Conservation (phyloP, 2,888 invertebrate species). For the Flexamia atlantica region DNA sequence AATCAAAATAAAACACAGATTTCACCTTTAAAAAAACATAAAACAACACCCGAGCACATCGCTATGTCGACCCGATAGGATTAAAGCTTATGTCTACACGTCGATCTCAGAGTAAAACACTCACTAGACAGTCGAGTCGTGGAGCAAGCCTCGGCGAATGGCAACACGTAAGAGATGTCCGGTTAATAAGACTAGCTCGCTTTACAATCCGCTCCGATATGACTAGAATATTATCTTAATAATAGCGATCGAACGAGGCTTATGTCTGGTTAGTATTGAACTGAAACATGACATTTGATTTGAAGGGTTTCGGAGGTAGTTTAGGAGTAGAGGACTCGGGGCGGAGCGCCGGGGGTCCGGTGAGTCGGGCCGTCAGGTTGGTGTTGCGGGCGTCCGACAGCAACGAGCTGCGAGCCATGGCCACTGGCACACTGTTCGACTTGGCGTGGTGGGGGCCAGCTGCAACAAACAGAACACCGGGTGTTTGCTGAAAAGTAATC, state of each 20-base stretch:
- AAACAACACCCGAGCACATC: neutral
- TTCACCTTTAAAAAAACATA: neutral
- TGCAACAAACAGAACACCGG: constrained; percentile 46
- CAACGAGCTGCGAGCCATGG: constrained; percentile 44
- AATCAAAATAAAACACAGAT: neutral
- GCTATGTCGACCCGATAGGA: neutral
- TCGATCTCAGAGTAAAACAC: constrained; percentile 7
- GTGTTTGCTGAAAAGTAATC: neutral
- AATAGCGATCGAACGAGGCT: neutral
- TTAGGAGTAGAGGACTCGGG: constrained; percentile 75
- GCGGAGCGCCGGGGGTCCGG: constrained; percentile 67
- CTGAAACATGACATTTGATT: constrained; percentile 65
- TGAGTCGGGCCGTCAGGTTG: constrained; percentile 65
- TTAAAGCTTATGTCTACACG: constrained; percentile 53
- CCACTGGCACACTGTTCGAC: constrained; percentile 61
- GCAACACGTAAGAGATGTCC: neutral
- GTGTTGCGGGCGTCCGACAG: constrained; percentile 60
- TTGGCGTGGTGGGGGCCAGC: constrained; percentile 53
- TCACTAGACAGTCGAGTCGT: neutral
- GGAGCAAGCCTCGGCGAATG: constrained; percentile 5
- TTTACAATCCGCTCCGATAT: constrained; percentile 47
- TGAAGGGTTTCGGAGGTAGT: constrained; percentile 73
- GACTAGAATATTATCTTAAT: constrained; percentile 44
- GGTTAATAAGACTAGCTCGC: constrained; percentile 41
- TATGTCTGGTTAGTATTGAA: constrained; percentile 65